Evolutionary conservation across 2,797 vertebrate species (phyloP), one percentile per base, ranked within the genome.

Genomic region (Tenualosa thibaudeaui): DNA sequence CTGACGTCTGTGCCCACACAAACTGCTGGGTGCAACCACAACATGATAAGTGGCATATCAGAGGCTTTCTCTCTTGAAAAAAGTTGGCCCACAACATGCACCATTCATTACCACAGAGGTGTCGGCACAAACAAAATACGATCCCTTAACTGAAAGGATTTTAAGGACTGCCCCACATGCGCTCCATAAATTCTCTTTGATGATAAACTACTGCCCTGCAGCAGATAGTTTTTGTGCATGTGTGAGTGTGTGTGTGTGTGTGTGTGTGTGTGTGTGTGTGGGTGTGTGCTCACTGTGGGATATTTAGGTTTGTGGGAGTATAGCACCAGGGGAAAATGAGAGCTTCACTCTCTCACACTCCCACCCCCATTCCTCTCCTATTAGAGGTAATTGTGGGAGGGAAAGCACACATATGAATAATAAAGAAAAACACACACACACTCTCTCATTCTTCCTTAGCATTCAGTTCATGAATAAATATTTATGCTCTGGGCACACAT

Each of bases 381-480:
- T 22, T 78, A 19, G 71, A 78, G 5, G 71, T n/a, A 46, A 17
- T 46, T 43, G 71, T 46, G 71, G 40, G 40, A 22, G 22, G 6
- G 71, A 46, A 78, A 22, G 71, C 71, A 46, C 71, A 78, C 65
- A 71, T 40, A 37, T 78, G 40, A 78, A 46, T 78, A 60, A 71
- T 26, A 82, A 62, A 40, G 12, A 81, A 51, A 83, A 43, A 31
- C 49, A 75, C 60, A 84, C 83, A 75, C 54, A 83, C 83, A 43
- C n/a, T 65, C 46, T 22, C 46, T 24, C 7, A 26, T 40, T 65
- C 40, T 26, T 56, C 51, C 56, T 46, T 26, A 5, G 46, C 4
- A 56, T 46, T 53, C n/a, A 19, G 56, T 82, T 85, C 78, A 85
- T 85, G 82, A 82, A 87, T 86, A 82, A 87, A 87, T 54, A 85